phyloP scores from a whole-genome alignment of 2,888 invertebrate species.

The Camponotus fellah region DNA sequence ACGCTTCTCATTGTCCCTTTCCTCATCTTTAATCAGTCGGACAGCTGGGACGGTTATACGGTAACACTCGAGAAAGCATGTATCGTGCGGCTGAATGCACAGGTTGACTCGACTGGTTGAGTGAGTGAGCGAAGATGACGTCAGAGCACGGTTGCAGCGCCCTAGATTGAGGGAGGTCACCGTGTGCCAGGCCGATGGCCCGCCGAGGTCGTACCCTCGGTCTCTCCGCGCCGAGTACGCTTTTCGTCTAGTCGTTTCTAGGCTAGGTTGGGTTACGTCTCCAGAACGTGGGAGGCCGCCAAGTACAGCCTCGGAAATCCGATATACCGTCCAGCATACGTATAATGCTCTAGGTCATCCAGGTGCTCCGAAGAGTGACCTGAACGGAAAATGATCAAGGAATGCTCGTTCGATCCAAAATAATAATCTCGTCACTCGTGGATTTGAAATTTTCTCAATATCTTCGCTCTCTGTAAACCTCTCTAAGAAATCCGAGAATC shows the following conservation, averaged over 20 bases:
- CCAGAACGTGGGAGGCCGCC: conserved; percentile 76
- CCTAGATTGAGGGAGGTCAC: conserved; percentile 86
- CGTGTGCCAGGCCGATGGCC: conserved; percentile 85
- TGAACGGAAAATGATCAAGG: conserved; percentile 13
- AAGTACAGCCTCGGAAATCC: conserved; percentile 74
- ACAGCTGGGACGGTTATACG: conserved; percentile 20
- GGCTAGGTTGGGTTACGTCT: conserved; percentile 80
- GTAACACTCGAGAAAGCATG: conserved; percentile 75
- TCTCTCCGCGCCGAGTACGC: conserved; percentile 74
- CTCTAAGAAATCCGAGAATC: not conserved
- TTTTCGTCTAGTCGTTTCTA: conserved; percentile 83
- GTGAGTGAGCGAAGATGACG: conserved; percentile 82
- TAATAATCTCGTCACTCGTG: not conserved
- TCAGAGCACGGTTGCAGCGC: conserved; percentile 85
- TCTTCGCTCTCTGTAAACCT: not conserved
- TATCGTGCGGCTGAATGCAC: conserved; percentile 77
- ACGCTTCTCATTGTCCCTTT: conserved; percentile 27
- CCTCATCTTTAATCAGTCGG: conserved; percentile 49
- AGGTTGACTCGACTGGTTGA: conserved; percentile 78
- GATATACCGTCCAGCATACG: conserved; percentile 65
- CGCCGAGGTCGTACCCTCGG: conserved; percentile 85
- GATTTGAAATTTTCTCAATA: conserved; percentile 1
- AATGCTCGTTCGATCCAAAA: not conserved
- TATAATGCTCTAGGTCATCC: conserved; percentile 68
- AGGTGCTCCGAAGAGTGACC: conserved; percentile 50